Base-by-base conservation (phyloP, 1,140 invertebrate genomes). In the Hyles vespertilio region DNA sequence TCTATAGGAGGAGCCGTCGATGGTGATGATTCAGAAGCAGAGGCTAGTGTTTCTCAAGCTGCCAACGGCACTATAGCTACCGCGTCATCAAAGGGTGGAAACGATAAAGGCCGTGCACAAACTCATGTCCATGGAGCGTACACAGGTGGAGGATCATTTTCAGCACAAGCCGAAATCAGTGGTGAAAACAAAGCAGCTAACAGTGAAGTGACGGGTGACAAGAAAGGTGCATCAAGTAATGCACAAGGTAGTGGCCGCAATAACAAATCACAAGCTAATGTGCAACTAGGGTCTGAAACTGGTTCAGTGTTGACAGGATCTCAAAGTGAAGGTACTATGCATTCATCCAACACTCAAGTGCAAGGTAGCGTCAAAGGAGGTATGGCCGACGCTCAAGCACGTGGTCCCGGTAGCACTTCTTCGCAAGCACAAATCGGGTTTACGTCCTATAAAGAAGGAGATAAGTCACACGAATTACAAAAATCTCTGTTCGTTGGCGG, bases 401-500 rank as follows among this genome's bases (percentile, higher is more conserved):
- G 93, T 65, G 95, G 95, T 2, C 93, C 94, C 11, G 95, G 95
- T 3, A 94, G 93, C 67, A 96, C 95, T 0, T 95, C 94, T 2
- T 96, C 94, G 40, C 95, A 96, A 87, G 95, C 95, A 10, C 95
- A 96, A 88, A 95, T 96, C 47, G 95, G 95, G 3, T 96, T 96
- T 72, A 93, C 93, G 51, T 95, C 95, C 0, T 93, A 93, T 61
- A 91, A 92, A 77, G 89, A 93, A 79, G 70, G 82, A 57, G 84
- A 92, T 70, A 72, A 89, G 87, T 50, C 87, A 48, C 75, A 89
- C 56, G 90, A 90, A 52, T 62, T 78, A 56, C 66, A 87, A 66
- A 77, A 71, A 5, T 84, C 82, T 34, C 92, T 93, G 43, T 94
- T 94, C 66, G 90, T 89, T 63, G 95, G 95, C 3, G 94, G 94